Evolutionary conservation across 2,888 invertebrate genomes (phyloP), one percentile per base, ranked within the genome.

Genomic region (Dryobotodes eremita): DNA sequence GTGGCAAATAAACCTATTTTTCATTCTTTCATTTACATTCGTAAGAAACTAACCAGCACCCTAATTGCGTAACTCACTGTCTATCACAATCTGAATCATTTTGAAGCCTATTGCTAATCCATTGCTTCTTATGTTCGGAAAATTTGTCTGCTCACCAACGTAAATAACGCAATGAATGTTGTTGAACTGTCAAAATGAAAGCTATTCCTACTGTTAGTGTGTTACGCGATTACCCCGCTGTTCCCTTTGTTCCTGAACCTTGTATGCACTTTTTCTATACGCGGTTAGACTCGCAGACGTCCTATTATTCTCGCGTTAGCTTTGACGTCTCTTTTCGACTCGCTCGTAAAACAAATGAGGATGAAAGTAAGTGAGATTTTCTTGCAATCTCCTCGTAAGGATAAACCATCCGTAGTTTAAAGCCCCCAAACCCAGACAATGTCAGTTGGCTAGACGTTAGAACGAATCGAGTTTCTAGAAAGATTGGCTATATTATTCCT

Each of bases 371-470:
- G 70, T 74, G 64, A 74, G 71, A 74, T 86, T 82, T 66, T 65
- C 75, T 76, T 53, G 50, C 72, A 81, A 72, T 85, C 82, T 82
- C 1, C 59, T 75, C 36, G 71, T 77, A 31, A 77, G 53, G 31
- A 71, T 70, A 42, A 74, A 26, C 57, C 70, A 71, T 77, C 55
- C 62, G 31, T 53, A 77, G 23, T 46, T 65, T 71, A 55, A 61
- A 77, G 68, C 68, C 66, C 86, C 86, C 75, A 78, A 80, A 86
- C 72, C n/a, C 73, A 78, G 72, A 78, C 86, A 83, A 75, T 69
- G 77, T 62, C 75, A 70, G 62, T 42, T 78, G 74, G 75, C 70
- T 75, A 81, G 86, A 82, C 72, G 69, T 53, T 71, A 59, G 23
- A 75, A 74, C 36, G 61, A 66, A 79, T 69, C 46, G 75, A 78